Conservation (phyloP, 1,140 invertebrate species). For the Tenebrio molitor region DNA sequence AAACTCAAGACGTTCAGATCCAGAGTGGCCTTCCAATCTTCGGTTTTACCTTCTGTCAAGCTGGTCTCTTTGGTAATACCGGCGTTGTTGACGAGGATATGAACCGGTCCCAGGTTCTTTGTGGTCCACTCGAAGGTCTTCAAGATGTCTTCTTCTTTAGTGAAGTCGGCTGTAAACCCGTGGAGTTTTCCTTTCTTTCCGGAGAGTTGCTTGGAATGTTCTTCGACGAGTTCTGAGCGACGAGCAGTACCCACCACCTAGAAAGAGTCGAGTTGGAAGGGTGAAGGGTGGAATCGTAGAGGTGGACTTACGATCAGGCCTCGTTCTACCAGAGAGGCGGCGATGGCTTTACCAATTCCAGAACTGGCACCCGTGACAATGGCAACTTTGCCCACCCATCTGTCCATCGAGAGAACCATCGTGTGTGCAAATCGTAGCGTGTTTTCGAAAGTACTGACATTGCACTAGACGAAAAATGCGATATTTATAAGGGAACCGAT, state of each 20-base stretch:
- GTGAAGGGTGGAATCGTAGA: too few species aligned
- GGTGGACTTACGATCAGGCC: neutral
- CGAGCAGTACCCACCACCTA: conserved; percentile 79
- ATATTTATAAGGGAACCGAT: too few species aligned
- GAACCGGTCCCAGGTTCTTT: too few species aligned
- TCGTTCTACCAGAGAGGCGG: neutral
- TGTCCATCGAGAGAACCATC: conserved; percentile 3
- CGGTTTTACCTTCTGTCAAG: too few species aligned
- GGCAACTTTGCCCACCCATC: conserved; percentile 18
- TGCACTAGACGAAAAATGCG: too few species aligned
- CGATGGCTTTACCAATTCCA: conserved; percentile 5
- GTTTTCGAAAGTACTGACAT: too few species aligned
- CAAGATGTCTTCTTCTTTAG: conserved; percentile 75
- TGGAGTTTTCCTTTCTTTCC: conserved; percentile 66
- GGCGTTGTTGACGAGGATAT: too few species aligned
- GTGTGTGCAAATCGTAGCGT: too few species aligned
- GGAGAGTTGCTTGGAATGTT: conserved; percentile 53
- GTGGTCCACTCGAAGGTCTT: conserved; percentile 69
- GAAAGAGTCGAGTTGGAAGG: neutral
- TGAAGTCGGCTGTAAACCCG: conserved; percentile 75
- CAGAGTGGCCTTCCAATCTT: too few species aligned
- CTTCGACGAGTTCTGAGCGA: conserved; percentile 72
- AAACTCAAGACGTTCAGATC: too few species aligned
- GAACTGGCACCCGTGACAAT: conserved; percentile 19
- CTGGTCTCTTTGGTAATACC: too few species aligned